These are phyloP conservation scores for Nyctalus aviator DNA, from an alignment of 2,797 vertebrate species.

Conservation along the genomic window DNA sequence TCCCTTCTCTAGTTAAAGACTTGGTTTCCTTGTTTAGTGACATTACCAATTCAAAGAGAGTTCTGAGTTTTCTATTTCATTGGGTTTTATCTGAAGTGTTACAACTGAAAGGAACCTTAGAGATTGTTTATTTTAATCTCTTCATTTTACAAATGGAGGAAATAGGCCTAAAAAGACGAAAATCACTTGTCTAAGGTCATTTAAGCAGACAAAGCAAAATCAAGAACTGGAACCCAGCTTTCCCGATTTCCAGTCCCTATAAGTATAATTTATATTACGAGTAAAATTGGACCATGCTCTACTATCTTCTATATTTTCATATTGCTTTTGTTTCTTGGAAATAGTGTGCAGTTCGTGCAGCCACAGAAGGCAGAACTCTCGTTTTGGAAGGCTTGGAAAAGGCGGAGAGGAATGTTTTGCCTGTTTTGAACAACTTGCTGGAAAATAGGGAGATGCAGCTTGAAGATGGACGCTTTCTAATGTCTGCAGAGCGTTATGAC, in stretches of 20 bases:
- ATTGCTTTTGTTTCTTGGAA: constrained; percentile 77
- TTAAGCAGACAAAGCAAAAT: constrained; percentile 16
- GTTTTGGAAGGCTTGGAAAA: constrained; percentile 98
- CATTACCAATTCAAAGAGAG: not conserved
- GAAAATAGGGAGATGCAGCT: constrained; percentile 99
- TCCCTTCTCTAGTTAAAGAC: constrained; percentile 16
- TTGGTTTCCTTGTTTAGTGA: constrained; percentile 43
- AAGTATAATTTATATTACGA: not conserved
- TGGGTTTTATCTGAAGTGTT: constrained; percentile 47
- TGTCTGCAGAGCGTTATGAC: constrained; percentile 96
- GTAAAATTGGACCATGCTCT: not conserved
- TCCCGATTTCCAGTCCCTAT: not conserved
- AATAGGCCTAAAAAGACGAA: constrained; percentile 38
- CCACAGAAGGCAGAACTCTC: constrained; percentile 95
- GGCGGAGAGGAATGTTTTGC: constrained; percentile 96
- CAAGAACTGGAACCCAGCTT: not conserved
- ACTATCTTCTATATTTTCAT: not conserved
- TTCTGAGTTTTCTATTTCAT: constrained; percentile 48
- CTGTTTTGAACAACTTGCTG: constrained; percentile 97
- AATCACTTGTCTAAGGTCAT: not conserved
- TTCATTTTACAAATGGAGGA: constrained; percentile 51
- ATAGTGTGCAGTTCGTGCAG: constrained; percentile 97
- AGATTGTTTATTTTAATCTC: not conserved
- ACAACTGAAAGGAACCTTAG: not conserved
- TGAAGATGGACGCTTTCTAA: constrained; percentile 98